Conservation (phyloP, 53 echinoderm and acorn worm species). For the Astropecten irregularis region DNA sequence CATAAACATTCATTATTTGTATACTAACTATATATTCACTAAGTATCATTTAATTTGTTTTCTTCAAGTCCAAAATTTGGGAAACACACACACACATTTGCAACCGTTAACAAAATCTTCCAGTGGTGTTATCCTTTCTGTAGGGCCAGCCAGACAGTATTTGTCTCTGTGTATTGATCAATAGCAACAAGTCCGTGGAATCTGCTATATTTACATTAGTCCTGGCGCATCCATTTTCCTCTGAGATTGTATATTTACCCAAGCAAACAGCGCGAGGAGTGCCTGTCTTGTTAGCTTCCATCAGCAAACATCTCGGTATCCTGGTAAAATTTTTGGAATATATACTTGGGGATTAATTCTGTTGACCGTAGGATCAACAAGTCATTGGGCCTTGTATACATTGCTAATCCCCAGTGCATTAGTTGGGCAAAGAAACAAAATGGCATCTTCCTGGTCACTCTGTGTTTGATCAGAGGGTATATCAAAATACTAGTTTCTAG, state of each 20-base stretch:
- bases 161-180: too few relatives aligned
- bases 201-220: neutral
- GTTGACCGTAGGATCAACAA: slow-evolving; percentile 62
- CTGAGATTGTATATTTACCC: slow-evolving; percentile 1
- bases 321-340: slow-evolving; percentile 12
- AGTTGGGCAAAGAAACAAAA: slow-evolving; percentile 21
- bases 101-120: too few relatives aligned
- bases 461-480: neutral
- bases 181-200: slow-evolving; percentile 4
- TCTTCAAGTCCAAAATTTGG: too few relatives aligned
- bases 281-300: neutral
- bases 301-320: neutral
- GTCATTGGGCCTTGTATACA: slow-evolving; percentile 58
- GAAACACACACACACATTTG: too few relatives aligned
- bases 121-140: too few relatives aligned
- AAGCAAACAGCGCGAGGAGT: neutral
- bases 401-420: slow-evolving; percentile 65
- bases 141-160: too few relatives aligned
- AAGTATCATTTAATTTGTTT: too few relatives aligned
- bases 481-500: too few relatives aligned
- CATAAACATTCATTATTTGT: too few relatives aligned
- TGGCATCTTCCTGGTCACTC: neutral
- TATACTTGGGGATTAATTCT: slow-evolving; percentile 35
- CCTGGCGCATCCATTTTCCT: neutral
- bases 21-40: too few relatives aligned